Conservation (phyloP, 2,888 invertebrate species). For the Biston stratarius region DNA sequence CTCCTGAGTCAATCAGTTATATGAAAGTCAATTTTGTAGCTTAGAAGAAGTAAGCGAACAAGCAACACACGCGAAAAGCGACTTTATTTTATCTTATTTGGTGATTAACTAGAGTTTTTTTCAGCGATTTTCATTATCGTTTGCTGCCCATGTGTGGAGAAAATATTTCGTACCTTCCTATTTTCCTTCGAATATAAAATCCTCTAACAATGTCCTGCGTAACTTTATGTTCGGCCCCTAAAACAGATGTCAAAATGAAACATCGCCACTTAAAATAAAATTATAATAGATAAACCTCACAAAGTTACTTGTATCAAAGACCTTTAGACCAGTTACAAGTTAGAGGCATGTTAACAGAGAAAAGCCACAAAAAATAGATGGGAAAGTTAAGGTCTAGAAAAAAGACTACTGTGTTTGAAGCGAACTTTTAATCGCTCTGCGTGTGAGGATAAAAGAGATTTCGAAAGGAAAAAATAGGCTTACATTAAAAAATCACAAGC, state of each 20-base stretch:
- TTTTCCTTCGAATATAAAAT: slow-evolving; percentile 32
- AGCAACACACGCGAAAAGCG: too few relatives aligned
- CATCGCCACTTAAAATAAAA: slow-evolving; percentile 1
- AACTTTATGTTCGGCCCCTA: slow-evolving; percentile 26
- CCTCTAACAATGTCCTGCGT: slow-evolving; percentile 30
- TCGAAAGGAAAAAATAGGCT: slow-evolving; percentile 55
- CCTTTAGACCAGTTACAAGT: background rate
- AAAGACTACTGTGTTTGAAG: slow-evolving; percentile 10
- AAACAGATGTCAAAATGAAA: slow-evolving; percentile 15
- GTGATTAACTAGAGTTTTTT: background rate
- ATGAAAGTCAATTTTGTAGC: too few relatives aligned
- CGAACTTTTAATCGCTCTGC: slow-evolving; percentile 32
- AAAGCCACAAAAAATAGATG: slow-evolving; percentile 5
- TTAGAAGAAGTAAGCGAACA: too few relatives aligned
- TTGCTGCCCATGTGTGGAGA: slow-evolving; percentile 1
- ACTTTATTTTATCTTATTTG: too few relatives aligned
- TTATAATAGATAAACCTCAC: background rate
- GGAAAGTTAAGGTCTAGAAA: slow-evolving; percentile 2
- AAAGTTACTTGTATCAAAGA: background rate
- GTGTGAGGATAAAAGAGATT: slow-evolving; percentile 51
- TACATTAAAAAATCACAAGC: slow-evolving; percentile 57
- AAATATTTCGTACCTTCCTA: slow-evolving; percentile 29
- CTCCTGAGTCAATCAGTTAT: too few relatives aligned
- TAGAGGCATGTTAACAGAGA: background rate
- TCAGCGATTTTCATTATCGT: background rate